A percentile compares a stretch with the other conserved stretches of the same genome.
These are phyloP conservation scores for Chironomus striatipennis DNA, from an alignment of 1,140 invertebrate genomes.

Conservation along the genomic window DNA sequence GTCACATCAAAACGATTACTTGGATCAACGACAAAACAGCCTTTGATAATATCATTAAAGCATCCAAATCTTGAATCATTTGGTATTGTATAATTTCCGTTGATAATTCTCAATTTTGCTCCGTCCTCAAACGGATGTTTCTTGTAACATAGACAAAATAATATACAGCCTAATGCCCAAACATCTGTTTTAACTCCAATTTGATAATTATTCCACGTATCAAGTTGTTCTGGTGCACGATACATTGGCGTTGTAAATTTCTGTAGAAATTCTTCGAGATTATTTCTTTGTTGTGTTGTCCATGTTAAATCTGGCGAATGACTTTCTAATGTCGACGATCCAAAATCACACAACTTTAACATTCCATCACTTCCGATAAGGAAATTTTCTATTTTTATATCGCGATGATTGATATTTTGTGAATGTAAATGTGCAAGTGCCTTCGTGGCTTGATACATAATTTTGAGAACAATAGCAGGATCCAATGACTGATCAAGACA, in stretches of 20 bases:
- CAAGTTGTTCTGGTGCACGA: conserved; percentile 90
- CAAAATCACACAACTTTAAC: conserved; percentile 98
- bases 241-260: conserved; percentile 81
- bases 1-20: conserved; percentile 63
- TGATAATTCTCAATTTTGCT: conserved; percentile 91
- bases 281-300: conserved; percentile 82
- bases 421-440: conserved; percentile 91
- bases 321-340: conserved; percentile 82
- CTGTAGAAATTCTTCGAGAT: conserved; percentile 86
- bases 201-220: conserved; percentile 93
- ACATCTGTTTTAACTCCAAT: conserved; percentile 85
- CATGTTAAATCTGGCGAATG: conserved; percentile 79
- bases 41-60: conserved; percentile 85
- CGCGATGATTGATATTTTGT: conserved; percentile 82
- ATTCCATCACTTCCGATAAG: conserved; percentile 68
- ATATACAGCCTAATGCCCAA: conserved; percentile 95
- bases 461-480: conserved; percentile 66
- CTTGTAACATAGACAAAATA: conserved; percentile 87
- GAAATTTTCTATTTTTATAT: conserved; percentile 52
- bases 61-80: conserved; percentile 70
- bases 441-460: conserved; percentile 85
- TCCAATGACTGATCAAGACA: conserved; percentile 62
- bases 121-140: conserved; percentile 96
- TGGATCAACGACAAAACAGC: conserved; percentile 77
- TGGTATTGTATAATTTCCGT: conserved; percentile 85